phyloP scores from a whole-genome alignment of 2,888 invertebrate genomes.

The Lasius fuliginosus region DNA sequence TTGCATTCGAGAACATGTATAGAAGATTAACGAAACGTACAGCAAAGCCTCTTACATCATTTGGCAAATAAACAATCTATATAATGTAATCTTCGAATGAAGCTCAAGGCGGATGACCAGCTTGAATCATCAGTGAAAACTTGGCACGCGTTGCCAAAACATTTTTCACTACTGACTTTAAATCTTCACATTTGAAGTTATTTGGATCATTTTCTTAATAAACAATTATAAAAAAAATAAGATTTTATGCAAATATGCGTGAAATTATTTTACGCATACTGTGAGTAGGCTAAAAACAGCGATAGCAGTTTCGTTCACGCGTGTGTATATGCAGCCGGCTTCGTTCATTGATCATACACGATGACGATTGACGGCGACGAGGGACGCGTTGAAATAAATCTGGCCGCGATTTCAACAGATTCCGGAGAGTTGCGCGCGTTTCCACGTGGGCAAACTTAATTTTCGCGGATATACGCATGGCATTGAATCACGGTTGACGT shows the following conservation, averaged over 20 bases:
- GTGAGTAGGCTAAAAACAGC: neutral
- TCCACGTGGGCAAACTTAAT: constrained; percentile 67
- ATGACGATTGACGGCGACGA: constrained; percentile 36
- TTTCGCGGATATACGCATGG: constrained; percentile 51
- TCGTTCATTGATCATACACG: constrained; percentile 58
- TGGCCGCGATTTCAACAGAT: constrained; percentile 63
- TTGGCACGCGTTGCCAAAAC: constrained; percentile 3
- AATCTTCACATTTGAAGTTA: neutral
- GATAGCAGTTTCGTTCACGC: neutral
- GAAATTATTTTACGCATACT: neutral
- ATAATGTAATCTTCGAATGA: neutral
- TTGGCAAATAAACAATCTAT: neutral
- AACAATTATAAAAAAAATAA: neutral
- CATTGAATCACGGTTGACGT: constrained; percentile 44
- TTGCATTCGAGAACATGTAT: neutral
- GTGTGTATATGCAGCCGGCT: neutral
- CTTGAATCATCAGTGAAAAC: neutral
- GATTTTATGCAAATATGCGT: neutral
- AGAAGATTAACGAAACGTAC: neutral
- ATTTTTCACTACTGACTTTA: neutral
- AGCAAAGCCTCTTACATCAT: neutral
- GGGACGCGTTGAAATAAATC: constrained; percentile 58
- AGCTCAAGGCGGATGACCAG: neutral
- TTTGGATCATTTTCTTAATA: constrained; percentile 18
- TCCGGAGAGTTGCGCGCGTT: neutral